Evolutionary conservation across 2,797 vertebrate genomes (phyloP), one percentile per base, ranked within the genome.

Genomic region (Epinephelus awoara): DNA sequence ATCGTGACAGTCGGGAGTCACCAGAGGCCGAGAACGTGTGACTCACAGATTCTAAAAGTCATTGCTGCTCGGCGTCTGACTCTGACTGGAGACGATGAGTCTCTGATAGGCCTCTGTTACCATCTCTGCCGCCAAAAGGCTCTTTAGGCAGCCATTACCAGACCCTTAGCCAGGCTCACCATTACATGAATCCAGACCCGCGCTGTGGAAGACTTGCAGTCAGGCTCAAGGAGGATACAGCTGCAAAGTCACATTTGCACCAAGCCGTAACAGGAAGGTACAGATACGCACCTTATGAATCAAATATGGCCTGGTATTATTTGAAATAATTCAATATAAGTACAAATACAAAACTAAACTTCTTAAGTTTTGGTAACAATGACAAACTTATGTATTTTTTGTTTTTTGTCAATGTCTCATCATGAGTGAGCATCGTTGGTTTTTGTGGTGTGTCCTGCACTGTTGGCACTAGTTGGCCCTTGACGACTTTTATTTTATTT

Each of bases 41-140:
- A 94, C 89, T 92, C 92, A 91, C 88, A 89, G 79, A 91, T 85
- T 91, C 85, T 86, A 83, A 89, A 85, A 90, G 92, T 92, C 91
- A 90, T 83, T 54, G 86, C 80, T 83, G 83, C 85, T 91, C 56
- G 25, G 13, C 42, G 34, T 88, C 79, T 74, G 76, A 65, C 69
- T 85, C 86, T 87, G 80, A 79, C 68, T 64, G 42, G 64, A 83
- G 84, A 86, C 67, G 21, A 82, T 47, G 67, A 87, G 82, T 78
- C 83, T 88, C 80, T 83, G 76, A 87, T 79, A 82, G 83, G 71
- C 69, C 73, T 79, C 77, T 75, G 82, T 64, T 79, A 76, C 50
- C 85, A 63, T 82, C 63, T 34, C 63, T 40, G 77, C 73, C 40
- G 40, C 70, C 72, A 76, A 72, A 75, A 65, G 56, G 76, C 76